Evolutionary conservation across 2,113 vertebrate species (phyloP).

Genomic region (Oenanthe melanoleuca): DNA sequence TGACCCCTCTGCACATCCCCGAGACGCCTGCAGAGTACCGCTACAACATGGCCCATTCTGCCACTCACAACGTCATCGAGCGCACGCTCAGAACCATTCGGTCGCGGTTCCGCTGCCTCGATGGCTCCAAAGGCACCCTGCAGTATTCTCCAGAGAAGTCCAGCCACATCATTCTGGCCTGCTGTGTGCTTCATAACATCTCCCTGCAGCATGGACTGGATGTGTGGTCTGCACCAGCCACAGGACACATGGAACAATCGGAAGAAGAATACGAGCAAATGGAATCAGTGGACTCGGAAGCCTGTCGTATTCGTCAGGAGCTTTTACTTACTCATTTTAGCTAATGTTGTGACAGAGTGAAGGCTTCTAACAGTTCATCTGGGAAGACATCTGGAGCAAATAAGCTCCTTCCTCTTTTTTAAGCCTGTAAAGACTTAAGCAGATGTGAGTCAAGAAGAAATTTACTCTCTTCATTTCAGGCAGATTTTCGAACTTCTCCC

Average conservation of each 20-base stretch:
- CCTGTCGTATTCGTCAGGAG: slow-evolving; percentile 83
- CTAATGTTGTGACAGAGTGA: slow-evolving; percentile 43
- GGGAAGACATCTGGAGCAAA: background rate
- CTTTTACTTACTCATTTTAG: slow-evolving; percentile 89
- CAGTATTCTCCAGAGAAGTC: slow-evolving; percentile 96
- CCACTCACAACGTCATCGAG: slow-evolving; percentile 89
- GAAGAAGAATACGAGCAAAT: slow-evolving; percentile 82
- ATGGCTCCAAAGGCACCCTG: slow-evolving; percentile 89
- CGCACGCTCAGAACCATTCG: slow-evolving; percentile 87
- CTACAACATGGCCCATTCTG: slow-evolving; percentile 89
- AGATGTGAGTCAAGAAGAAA: background rate
- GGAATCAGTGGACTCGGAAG: slow-evolving; percentile 85
- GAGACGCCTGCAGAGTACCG: slow-evolving; percentile 85
- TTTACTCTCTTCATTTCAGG: background rate
- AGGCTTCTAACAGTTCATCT: background rate
- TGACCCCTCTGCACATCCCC: slow-evolving; percentile 88
- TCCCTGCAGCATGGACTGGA: slow-evolving; percentile 90
- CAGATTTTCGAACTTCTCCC: background rate
- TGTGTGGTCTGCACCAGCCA: slow-evolving; percentile 84
- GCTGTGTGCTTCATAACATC: slow-evolving; percentile 95
- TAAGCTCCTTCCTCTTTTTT: background rate
- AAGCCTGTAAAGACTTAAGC: background rate
- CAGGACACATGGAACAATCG: slow-evolving; percentile 79
- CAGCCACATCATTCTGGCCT: slow-evolving; percentile 91
- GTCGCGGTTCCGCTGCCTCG: slow-evolving; percentile 91